Percentiles rank a stretch among this genome's conserved stretches.
These are phyloP conservation scores for Apodemus sylvaticus DNA, from an alignment of 2,113 vertebrate genomes.

Conservation along the genomic window DNA sequence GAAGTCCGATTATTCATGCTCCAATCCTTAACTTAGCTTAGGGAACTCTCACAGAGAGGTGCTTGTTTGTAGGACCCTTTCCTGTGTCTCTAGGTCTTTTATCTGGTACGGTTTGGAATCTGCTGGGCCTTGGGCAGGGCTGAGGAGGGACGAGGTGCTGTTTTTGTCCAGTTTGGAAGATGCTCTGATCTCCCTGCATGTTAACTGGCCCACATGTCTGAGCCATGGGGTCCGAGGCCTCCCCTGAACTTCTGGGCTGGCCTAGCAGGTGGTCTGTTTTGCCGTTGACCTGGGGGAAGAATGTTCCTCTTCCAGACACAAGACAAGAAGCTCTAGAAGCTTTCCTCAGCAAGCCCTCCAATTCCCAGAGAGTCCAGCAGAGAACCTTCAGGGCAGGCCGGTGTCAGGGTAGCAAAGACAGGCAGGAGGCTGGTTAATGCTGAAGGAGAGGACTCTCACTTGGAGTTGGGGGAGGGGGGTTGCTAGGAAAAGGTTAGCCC, in stretches of 20 bases:
- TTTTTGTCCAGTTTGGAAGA: conserved; percentile 56
- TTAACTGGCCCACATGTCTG: not conserved
- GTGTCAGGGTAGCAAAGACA: not conserved
- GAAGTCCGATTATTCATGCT: not conserved
- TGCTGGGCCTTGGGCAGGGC: not conserved
- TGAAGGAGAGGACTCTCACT: not conserved
- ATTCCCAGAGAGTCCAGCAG: conserved; percentile 45
- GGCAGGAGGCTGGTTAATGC: not conserved
- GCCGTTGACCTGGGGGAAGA: not conserved
- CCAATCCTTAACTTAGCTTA: not conserved
- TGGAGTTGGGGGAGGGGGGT: not conserved
- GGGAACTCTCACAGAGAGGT: not conserved
- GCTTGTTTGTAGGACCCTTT: not conserved
- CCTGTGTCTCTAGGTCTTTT: not conserved
- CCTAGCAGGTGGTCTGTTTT: not conserved
- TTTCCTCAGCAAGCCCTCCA: not conserved
- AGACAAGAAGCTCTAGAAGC: not conserved
- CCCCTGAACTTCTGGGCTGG: not conserved
- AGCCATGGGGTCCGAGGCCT: not conserved
- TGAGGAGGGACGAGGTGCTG: not conserved
- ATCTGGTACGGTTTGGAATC: conserved; percentile 2
- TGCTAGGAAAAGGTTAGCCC: not conserved
- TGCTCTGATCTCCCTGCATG: not conserved
- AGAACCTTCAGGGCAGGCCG: not conserved
- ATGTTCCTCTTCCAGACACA: not conserved